Evolutionary conservation across 2,888 invertebrate genomes (phyloP).

Genomic region (Thereva unica): DNA sequence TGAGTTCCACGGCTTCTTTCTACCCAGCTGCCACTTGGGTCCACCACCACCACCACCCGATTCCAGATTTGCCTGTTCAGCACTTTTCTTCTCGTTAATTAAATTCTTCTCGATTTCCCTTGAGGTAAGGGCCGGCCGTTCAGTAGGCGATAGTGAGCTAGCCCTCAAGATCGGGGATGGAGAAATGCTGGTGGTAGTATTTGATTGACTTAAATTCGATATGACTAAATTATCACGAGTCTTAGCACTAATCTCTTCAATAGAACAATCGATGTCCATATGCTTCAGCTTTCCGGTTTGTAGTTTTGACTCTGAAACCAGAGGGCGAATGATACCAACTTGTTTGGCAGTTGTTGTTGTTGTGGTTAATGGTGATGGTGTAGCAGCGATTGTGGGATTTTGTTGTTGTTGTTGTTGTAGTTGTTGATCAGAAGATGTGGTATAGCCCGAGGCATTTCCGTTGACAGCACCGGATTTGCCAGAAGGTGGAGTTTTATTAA

Average conservation of each 20-base stretch:
- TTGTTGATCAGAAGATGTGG: background rate
- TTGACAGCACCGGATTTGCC: constrained; percentile 8
- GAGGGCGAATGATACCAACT: constrained; percentile 64
- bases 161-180: background rate
- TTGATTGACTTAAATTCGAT: constrained; percentile 44
- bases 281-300: constrained; percentile 22
- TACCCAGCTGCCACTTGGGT: constrained; percentile 43
- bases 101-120: constrained; percentile 71
- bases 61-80: constrained; percentile 51
- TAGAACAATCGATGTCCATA: constrained; percentile 6
- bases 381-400: constrained; percentile 45
- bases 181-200: constrained; percentile 35
- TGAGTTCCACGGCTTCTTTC: constrained; percentile 44
- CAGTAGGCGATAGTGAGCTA: background rate
- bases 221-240: constrained; percentile 42
- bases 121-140: constrained; percentile 59
- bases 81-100: constrained; percentile 68
- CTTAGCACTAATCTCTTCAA: constrained; percentile 38
- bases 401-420: constrained; percentile 22
- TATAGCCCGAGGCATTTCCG: constrained; percentile 9
- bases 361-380: constrained; percentile 19
- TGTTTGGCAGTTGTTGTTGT: constrained; percentile 52
- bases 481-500: constrained; percentile 39
- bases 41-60: no score
- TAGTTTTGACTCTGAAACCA: constrained; percentile 43